Evolutionary conservation across 2,888 invertebrate genomes (phyloP).

Genomic region (Phengaris alcon): DNA sequence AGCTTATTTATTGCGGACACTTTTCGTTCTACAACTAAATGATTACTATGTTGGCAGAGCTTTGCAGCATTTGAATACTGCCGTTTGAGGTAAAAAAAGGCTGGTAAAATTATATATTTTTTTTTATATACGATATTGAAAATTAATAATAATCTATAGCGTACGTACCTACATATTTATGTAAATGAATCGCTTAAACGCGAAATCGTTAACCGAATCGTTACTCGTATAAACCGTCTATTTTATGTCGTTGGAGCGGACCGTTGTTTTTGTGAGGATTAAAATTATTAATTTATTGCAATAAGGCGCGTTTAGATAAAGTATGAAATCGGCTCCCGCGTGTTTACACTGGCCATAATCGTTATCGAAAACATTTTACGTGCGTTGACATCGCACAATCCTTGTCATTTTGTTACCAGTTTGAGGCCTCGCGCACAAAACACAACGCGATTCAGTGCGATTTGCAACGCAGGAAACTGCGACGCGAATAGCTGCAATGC

Average conservation of each 20-base stretch:
- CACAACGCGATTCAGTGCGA: not conserved
- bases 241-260: slow-evolving; percentile 63
- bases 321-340: slow-evolving; percentile 51
- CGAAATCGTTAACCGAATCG: not conserved
- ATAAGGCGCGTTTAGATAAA: slow-evolving; percentile 58
- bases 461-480: not conserved
- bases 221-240: slow-evolving; percentile 39
- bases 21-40: not conserved
- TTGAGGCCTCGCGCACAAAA: not conserved
- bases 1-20: not conserved
- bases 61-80: no score
- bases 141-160: not conserved
- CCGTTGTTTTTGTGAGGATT: slow-evolving; percentile 73
- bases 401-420: not conserved
- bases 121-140: not conserved
- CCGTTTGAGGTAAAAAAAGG: no score
- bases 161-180: not conserved
- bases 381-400: slow-evolving; percentile 46
- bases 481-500: no score
- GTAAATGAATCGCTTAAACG: not conserved
- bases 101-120: no score
- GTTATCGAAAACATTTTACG: slow-evolving; percentile 52
- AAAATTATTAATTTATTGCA: slow-evolving; percentile 72
- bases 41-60: no score
- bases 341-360: slow-evolving; percentile 48